phyloP scores from a whole-genome alignment of 2,888 invertebrate genomes.

The Harpalus rufipes region DNA sequence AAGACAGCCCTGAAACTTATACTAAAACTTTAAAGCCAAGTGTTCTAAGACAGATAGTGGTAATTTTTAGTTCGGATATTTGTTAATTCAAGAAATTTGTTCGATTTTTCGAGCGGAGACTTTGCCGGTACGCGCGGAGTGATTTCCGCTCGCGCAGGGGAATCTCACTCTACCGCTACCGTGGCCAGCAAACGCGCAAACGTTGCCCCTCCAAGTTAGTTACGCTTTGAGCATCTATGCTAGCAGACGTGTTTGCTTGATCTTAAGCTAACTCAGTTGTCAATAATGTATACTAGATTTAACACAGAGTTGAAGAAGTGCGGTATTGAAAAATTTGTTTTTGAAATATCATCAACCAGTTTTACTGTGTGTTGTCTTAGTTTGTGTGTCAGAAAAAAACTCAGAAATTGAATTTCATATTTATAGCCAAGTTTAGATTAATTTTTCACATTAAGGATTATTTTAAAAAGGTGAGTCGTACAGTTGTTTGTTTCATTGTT shows the following conservation, averaged over 20 bases:
- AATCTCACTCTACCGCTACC: slow-evolving; percentile 59
- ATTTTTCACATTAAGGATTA: slow-evolving; percentile 68
- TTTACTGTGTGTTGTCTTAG: slow-evolving; percentile 75
- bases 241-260: slow-evolving; percentile 67
- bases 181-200: slow-evolving; percentile 27
- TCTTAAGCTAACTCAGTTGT: slow-evolving; percentile 67
- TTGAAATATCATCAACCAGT: slow-evolving; percentile 74
- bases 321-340: slow-evolving; percentile 75
- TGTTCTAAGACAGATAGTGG: not conserved
- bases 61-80: not conserved
- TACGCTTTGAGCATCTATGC: slow-evolving; percentile 64
- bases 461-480: slow-evolving; percentile 58
- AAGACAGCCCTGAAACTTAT: slow-evolving; percentile 51
- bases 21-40: not conserved
- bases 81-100: slow-evolving; percentile 20
- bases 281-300: slow-evolving; percentile 76
- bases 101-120: slow-evolving; percentile 22
- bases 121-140: slow-evolving; percentile 55
- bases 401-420: slow-evolving; percentile 70
- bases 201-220: slow-evolving; percentile 62
- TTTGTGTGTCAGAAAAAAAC: slow-evolving; percentile 77
- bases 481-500: slow-evolving; percentile 45
- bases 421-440: slow-evolving; percentile 57
- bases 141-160: slow-evolving; percentile 56
- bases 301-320: slow-evolving; percentile 76